A percentile compares a stretch with the other conserved stretches of the same genome.
These are phyloP conservation scores for Pseudoatta argentina DNA, from an alignment of 1,140 invertebrate species.

Conservation along the genomic window DNA sequence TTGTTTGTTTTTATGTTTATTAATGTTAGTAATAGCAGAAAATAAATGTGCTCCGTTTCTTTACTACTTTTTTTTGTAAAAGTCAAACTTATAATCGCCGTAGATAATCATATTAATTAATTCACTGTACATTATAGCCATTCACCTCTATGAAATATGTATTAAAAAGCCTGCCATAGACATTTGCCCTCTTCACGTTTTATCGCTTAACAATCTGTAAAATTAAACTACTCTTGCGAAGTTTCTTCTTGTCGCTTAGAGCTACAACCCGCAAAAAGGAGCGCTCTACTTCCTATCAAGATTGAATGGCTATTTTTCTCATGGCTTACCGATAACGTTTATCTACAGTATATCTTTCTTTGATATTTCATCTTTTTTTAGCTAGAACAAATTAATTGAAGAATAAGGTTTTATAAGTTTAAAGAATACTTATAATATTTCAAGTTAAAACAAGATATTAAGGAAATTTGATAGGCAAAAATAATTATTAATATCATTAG, in stretches of 20 bases:
- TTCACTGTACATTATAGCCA: background rate
- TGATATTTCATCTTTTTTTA: background rate
- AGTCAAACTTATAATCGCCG: background rate
- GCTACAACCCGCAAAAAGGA: constrained; percentile 13
- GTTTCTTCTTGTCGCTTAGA: constrained; percentile 15
- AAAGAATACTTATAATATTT: background rate
- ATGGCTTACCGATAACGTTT: constrained; percentile 14
- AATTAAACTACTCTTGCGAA: constrained; percentile 36
- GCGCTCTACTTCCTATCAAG: constrained; percentile 32
- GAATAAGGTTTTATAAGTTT: background rate
- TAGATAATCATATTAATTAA: constrained; percentile 10
- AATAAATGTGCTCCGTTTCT: background rate
- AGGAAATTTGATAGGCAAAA: background rate
- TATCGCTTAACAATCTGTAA: constrained; percentile 12
- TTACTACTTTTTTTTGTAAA: background rate
- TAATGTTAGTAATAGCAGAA: background rate
- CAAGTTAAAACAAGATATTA: background rate
- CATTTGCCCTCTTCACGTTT: constrained; percentile 25
- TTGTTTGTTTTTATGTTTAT: constrained; percentile 6
- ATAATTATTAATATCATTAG: background rate
- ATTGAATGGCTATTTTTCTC: background rate
- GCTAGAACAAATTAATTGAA: background rate
- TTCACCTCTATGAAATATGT: background rate
- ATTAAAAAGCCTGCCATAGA: constrained; percentile 5
- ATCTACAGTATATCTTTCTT: background rate